Conservation (phyloP, 2,888 invertebrate species). For the Cheilosia impressa region DNA sequence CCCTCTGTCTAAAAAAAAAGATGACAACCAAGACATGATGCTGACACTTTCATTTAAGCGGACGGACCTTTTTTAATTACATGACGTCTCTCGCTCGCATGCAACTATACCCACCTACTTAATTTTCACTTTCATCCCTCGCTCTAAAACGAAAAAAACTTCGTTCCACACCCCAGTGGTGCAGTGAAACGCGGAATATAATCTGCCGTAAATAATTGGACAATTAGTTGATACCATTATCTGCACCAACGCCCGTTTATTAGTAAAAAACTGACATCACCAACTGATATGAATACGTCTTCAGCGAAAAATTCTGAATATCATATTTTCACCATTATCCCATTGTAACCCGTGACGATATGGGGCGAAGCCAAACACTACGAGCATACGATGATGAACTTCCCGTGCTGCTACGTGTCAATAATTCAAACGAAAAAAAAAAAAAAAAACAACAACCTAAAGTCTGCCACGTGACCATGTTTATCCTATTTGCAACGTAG, state of each 20-base stretch:
- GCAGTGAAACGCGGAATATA: constrained; percentile 71
- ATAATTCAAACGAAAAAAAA: constrained; percentile 59
- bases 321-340: constrained; percentile 67
- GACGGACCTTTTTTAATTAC: not conserved
- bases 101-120: not conserved
- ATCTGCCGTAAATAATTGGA: constrained; percentile 79
- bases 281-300: constrained; percentile 59
- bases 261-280: constrained; percentile 71
- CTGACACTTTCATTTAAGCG: not conserved
- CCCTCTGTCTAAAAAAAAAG: too few relatives aligned
- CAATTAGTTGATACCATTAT: constrained; percentile 79
- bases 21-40: too few relatives aligned
- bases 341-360: constrained; percentile 55
- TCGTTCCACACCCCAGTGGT: not conserved
- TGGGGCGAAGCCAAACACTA: constrained; percentile 5
- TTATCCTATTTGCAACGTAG: constrained; percentile 81
- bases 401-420: constrained; percentile 60
- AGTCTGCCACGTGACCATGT: constrained; percentile 82
- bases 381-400: constrained; percentile 36
- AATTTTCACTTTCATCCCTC: not conserved
- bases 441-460: constrained; percentile 53
- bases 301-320: constrained; percentile 46
- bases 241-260: constrained; percentile 77
- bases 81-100: not conserved
- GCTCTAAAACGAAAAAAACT: not conserved